Percentiles rank a stretch among this genome's conserved stretches.
phyloP scores from a whole-genome alignment of 2,797 vertebrate genomes.

The Erethizon dorsatum region DNA sequence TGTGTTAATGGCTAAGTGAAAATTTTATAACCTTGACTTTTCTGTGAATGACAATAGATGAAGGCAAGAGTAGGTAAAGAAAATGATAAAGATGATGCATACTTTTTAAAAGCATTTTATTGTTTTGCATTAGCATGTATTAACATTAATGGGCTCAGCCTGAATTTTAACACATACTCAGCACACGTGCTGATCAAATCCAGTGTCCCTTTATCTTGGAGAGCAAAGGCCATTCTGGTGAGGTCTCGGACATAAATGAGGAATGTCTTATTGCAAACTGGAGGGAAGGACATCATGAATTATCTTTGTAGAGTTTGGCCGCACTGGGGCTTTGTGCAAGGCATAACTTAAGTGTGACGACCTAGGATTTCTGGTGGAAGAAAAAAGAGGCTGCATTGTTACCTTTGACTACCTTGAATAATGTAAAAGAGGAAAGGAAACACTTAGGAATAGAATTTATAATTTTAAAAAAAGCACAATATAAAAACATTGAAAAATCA shows the following conservation, averaged over 20 bases:
- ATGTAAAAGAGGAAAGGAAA: neutral
- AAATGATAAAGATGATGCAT: too few species aligned
- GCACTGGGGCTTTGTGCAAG: neutral
- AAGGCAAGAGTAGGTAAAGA: neutral
- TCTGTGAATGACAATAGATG: neutral
- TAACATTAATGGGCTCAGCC: neutral
- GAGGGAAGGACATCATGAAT: neutral
- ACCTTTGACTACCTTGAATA: neutral
- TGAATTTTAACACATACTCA: neutral
- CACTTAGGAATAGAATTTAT: neutral
- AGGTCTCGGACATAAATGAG: neutral
- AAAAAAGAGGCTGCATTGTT: too few species aligned
- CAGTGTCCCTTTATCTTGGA: neutral
- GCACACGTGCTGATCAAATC: neutral
- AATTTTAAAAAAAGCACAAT: neutral
- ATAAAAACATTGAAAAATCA: neutral
- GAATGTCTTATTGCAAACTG: neutral
- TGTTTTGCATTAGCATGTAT: neutral
- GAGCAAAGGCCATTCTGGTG: neutral
- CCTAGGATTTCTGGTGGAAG: neutral
- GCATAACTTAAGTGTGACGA: neutral
- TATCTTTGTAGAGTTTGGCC: neutral
- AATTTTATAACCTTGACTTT: neutral
- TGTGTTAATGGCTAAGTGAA: neutral
- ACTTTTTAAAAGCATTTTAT: neutral